Conservation (phyloP, 2,797 vertebrate species). For the Sorex maritimensis region DNA sequence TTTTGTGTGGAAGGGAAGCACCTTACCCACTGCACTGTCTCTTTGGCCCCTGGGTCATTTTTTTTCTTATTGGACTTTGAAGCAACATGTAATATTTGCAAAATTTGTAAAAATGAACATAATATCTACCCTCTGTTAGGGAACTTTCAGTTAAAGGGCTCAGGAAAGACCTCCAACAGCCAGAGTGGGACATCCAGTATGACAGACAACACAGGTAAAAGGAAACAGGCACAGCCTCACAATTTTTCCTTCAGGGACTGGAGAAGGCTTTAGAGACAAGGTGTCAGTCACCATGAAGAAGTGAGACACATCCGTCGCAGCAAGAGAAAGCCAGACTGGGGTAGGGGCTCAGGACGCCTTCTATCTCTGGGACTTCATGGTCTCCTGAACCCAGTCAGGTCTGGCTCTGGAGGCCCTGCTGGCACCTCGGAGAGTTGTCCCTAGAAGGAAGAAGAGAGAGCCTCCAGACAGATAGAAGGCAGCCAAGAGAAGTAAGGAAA, state of each 20-base stretch:
- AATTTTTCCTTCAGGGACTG: background rate
- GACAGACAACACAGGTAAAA: background rate
- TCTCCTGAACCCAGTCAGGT: too few relatives aligned
- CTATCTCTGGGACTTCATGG: too few relatives aligned
- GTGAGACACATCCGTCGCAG: background rate
- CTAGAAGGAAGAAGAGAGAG: background rate
- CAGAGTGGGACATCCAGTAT: background rate
- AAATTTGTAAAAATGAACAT: background rate
- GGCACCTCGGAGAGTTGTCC: too few relatives aligned
- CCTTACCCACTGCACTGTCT: too few relatives aligned
- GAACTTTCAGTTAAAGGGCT: background rate
- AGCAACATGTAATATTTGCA: background rate
- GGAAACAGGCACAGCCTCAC: background rate
- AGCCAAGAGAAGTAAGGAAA: background rate
- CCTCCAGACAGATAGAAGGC: background rate
- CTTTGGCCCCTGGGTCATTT: too few relatives aligned
- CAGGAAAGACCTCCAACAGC: background rate
- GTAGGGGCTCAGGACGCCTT: too few relatives aligned
- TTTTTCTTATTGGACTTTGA: background rate
- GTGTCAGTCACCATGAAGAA: background rate
- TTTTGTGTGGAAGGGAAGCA: too few relatives aligned
- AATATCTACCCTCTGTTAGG: background rate
- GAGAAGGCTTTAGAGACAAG: background rate
- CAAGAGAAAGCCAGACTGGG: too few relatives aligned
- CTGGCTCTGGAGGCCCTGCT: too few relatives aligned